Evolutionary conservation across 2,113 vertebrate genomes (phyloP).

Genomic region (Motacilla tschutschensis): DNA sequence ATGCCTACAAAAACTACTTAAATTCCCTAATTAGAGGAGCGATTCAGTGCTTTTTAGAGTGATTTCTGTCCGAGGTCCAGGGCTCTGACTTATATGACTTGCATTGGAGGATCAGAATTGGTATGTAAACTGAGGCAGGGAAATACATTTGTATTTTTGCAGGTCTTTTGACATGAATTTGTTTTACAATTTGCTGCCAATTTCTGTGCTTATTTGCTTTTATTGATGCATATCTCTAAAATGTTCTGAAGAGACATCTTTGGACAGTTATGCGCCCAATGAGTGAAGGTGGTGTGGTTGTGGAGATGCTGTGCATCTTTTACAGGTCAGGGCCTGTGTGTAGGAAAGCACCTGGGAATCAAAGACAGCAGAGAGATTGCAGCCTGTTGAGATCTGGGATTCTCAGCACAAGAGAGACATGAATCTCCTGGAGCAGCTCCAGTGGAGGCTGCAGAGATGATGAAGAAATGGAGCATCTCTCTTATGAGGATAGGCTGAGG

Average conservation of each 20-base stretch:
- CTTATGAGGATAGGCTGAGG: background rate
- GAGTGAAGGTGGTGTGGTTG: background rate
- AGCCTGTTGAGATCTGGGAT: background rate
- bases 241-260: background rate
- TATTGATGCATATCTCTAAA: background rate
- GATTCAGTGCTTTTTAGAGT: background rate
- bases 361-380: background rate
- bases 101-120: background rate
- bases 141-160: background rate
- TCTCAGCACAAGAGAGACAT: background rate
- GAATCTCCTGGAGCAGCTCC: fast-evolving
- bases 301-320: background rate
- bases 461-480: background rate
- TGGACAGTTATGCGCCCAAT: background rate
- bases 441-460: no score
- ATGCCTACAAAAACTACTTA: background rate
- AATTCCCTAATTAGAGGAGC: background rate
- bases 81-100: background rate
- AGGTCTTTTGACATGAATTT: background rate
- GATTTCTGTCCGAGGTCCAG: background rate
- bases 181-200: background rate
- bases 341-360: background rate
- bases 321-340: background rate
- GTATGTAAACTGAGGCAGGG: background rate
- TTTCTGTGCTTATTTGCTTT: background rate